Conservation (phyloP, 2,888 invertebrate species). For the Endotricha flammealis region DNA sequence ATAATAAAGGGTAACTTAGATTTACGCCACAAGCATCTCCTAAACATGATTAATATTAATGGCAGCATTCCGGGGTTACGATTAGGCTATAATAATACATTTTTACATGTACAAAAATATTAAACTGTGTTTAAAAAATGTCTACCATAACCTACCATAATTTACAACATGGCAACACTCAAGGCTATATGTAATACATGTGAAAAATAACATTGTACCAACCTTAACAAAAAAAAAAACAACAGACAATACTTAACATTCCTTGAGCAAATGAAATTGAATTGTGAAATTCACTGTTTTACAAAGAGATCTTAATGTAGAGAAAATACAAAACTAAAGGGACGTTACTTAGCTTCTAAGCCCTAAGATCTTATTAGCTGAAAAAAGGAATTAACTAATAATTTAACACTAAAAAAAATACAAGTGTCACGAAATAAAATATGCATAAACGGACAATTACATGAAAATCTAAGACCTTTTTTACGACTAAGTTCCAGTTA, state of each 20-base stretch:
- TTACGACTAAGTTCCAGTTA: too few relatives aligned
- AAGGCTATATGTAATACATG: conserved; percentile 23
- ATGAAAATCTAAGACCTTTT: too few relatives aligned
- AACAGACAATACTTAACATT: conserved; percentile 41
- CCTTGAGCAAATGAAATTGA: conserved; percentile 55
- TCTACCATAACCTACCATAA: conserved; percentile 11
- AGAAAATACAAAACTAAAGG: conserved; percentile 35
- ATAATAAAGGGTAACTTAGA: conserved; percentile 25
- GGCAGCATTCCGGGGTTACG: conserved; percentile 16
- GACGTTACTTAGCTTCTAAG: conserved; percentile 35
- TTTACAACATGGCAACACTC: conserved; percentile 32
- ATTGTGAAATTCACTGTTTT: conserved; percentile 52
- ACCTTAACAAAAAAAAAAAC: conserved; percentile 33
- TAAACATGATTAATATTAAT: conserved; percentile 29
- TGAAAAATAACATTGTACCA: conserved; percentile 26
- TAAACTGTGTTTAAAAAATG: conserved; percentile 9
- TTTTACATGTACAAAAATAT: conserved; percentile 32
- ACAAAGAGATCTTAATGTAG: conserved; percentile 44
- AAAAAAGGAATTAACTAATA: conserved; percentile 41
- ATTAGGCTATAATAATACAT: conserved; percentile 14
- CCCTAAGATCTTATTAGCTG: conserved; percentile 31
- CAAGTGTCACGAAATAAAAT: conserved; percentile 38
- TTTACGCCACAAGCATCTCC: conserved; percentile 34
- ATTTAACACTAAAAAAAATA: conserved; percentile 30
- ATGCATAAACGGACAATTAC: conserved; percentile 35